A percentile compares a stretch with the other conserved stretches of the same genome.
Evolutionary conservation across 2,888 invertebrate species (phyloP).

Genomic region (Tenthredo distinguenda): DNA sequence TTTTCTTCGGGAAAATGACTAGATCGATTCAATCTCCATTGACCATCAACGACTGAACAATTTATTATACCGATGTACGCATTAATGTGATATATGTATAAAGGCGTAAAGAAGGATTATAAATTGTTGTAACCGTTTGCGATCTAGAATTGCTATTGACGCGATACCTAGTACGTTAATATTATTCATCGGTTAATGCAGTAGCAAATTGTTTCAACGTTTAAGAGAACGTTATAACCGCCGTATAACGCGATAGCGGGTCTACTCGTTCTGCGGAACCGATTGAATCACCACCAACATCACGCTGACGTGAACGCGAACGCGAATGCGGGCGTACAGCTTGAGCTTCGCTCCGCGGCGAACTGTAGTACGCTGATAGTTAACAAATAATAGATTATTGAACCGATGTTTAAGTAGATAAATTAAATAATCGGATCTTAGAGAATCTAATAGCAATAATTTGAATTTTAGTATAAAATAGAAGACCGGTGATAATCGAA

Average conservation of each 20-base stretch:
- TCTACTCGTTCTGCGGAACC: constrained; percentile 2
- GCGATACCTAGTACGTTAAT: neutral
- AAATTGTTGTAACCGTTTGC: neutral
- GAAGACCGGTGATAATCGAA: too few species aligned
- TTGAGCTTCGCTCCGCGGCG: neutral
- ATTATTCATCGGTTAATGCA: constrained; percentile 4
- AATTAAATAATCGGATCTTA: too few species aligned
- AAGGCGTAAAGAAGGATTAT: neutral
- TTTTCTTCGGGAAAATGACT: too few species aligned
- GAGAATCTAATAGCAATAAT: too few species aligned
- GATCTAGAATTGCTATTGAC: neutral
- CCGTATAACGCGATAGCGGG: neutral
- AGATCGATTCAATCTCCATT: too few species aligned
- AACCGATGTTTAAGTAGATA: neutral
- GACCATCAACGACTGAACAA: neutral
- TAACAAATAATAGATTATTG: too few species aligned
- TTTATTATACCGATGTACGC: neutral
- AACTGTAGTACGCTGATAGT: too few species aligned
- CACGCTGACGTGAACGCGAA: neutral
- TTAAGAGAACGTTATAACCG: constrained; percentile 3
- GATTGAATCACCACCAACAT: constrained; percentile 12
- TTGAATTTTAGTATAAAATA: too few species aligned
- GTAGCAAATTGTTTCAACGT: constrained; percentile 20
- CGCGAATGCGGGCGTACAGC: neutral
- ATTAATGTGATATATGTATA: neutral